A percentile compares a stretch with the other conserved stretches of the same genome.
phyloP scores from a whole-genome alignment of 2,113 vertebrate species.

The Mesocricetus auratus region DNA sequence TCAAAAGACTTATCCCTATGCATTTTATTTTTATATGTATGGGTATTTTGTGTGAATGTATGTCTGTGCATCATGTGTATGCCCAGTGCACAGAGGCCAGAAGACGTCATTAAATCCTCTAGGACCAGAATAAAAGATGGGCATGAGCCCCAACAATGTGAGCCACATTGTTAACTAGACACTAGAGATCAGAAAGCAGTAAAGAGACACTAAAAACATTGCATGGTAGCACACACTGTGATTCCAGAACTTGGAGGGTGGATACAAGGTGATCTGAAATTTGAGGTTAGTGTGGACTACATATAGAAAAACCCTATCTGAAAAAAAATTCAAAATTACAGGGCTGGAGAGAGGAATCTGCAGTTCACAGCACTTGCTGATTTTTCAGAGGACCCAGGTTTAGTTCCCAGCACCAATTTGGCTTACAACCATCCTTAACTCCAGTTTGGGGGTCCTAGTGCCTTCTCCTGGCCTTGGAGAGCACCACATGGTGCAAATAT shows the following conservation, averaged over 20 bases:
- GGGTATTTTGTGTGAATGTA: background rate
- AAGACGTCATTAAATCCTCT: background rate
- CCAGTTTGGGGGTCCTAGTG: background rate
- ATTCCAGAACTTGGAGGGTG: background rate
- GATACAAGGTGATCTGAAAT: background rate
- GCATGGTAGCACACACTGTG: background rate
- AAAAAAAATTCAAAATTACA: background rate
- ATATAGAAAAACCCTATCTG: background rate
- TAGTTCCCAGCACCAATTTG: background rate
- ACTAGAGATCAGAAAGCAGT: constrained; percentile 13
- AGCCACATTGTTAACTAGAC: background rate
- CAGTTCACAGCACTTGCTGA: background rate
- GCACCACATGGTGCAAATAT: background rate
- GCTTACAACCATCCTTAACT: background rate
- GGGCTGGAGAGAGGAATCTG: background rate
- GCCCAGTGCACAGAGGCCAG: background rate
- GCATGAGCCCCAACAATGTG: background rate
- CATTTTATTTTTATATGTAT: background rate
- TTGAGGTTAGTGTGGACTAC: background rate
- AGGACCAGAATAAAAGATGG: background rate
- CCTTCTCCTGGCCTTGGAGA: background rate
- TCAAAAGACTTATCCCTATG: background rate
- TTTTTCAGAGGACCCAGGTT: background rate
- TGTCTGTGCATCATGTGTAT: background rate
- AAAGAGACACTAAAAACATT: background rate